Evolutionary conservation across 2,113 vertebrate species (phyloP).

Genomic region (Brienomyrus brachyistius): DNA sequence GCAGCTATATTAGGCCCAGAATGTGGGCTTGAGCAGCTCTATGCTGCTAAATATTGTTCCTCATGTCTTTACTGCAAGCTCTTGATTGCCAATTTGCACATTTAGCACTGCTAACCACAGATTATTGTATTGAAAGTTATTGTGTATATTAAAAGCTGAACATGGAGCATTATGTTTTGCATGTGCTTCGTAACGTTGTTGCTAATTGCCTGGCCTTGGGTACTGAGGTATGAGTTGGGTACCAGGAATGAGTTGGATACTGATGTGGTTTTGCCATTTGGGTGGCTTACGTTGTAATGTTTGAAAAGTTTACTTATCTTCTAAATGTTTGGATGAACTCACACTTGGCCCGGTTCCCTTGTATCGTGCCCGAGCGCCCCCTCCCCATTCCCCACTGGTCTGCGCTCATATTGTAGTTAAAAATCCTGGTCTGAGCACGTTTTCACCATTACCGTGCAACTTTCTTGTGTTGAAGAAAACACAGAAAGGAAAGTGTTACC

Average conservation of each 20-base stretch:
- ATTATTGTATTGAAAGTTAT: background rate
- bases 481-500: background rate
- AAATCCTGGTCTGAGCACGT: background rate
- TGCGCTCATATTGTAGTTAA: background rate
- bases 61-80: background rate
- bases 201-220: background rate
- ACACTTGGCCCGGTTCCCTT: background rate
- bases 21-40: background rate
- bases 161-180: background rate
- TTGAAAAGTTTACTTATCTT: background rate
- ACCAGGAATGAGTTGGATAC: background rate
- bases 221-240: too few relatives aligned
- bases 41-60: constrained; percentile 1
- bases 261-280: background rate
- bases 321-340: background rate
- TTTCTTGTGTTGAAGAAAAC: background rate
- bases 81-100: background rate
- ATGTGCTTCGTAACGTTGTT: background rate
- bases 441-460: background rate
- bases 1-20: constrained; percentile 7
- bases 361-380: background rate
- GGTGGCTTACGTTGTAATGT: background rate
- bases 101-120: background rate
- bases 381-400: background rate
- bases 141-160: constrained; percentile 3